These are phyloP conservation scores for Cebidichthys violaceus DNA, from an alignment of 2,113 vertebrate genomes.

Conservation along the genomic window DNA sequence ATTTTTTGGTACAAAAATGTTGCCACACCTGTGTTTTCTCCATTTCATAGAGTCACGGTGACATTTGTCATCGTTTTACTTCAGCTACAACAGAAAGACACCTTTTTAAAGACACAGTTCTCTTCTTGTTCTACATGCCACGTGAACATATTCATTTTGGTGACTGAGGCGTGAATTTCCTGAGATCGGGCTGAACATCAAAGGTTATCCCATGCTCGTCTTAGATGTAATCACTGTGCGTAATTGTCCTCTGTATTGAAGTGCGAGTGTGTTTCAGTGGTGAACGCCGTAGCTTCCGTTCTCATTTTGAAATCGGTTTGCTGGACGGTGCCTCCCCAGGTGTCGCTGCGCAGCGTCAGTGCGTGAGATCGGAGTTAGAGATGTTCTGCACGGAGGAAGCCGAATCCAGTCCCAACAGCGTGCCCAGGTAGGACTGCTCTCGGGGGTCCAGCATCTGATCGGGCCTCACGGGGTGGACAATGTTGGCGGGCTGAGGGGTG, in stretches of 20 bases:
- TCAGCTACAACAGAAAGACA: background rate
- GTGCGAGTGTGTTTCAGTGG: background rate
- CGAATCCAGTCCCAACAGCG: constrained; percentile 91
- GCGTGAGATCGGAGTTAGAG: constrained; percentile 83
- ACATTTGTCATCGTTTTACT: background rate
- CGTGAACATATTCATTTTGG: background rate
- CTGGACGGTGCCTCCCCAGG: background rate
- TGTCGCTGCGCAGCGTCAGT: constrained; percentile 53
- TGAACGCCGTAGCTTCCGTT: background rate
- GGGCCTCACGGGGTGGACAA: constrained; percentile 91
- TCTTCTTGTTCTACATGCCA: background rate
- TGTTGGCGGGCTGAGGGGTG: constrained; percentile 91
- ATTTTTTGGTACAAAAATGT: background rate
- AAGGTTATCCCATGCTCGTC: background rate
- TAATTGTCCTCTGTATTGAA: background rate
- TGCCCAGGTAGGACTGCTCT: constrained; percentile 95
- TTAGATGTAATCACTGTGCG: background rate
- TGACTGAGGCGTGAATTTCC: background rate
- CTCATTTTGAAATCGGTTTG: background rate
- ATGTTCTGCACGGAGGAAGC: constrained; percentile 87
- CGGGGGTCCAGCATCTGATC: constrained; percentile 95
- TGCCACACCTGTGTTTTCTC: no score
- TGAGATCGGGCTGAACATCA: background rate
- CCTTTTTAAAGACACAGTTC: background rate
- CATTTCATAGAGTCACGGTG: background rate